Evolutionary conservation across 2,113 vertebrate species (phyloP).

Genomic region (Meleagris gallopavo): DNA sequence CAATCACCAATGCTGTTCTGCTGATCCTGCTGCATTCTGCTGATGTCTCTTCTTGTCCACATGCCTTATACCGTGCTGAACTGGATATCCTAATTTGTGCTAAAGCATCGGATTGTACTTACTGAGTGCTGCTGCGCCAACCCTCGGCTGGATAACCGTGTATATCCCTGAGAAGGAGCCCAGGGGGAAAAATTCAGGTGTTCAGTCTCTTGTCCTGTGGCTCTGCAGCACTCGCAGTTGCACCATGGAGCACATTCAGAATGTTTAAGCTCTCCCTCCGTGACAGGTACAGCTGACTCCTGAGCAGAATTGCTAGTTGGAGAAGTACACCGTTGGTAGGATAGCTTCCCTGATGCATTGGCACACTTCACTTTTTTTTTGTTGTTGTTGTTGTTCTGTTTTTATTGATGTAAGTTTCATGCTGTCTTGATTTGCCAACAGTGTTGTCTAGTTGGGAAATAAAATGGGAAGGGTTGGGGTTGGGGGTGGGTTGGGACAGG

Average conservation of each 20-base stretch:
- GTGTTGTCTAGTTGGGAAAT: constrained; percentile 74
- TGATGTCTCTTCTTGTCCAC: constrained; percentile 43
- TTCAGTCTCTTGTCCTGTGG: constrained; percentile 20
- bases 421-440: constrained; percentile 74
- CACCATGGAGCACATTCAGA: constrained; percentile 5
- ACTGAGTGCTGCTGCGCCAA: neutral
- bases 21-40: constrained; percentile 1
- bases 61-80: constrained; percentile 63
- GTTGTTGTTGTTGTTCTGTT: neutral
- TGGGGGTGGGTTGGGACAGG: neutral
- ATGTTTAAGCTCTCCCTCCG: neutral
- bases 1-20: neutral
- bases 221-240: neutral
- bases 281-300: constrained; percentile 32
- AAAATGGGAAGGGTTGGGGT: constrained; percentile 46
- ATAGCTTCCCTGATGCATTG: neutral
- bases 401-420: constrained; percentile 68
- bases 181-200: neutral
- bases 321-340: neutral
- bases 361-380: neutral
- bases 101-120: neutral
- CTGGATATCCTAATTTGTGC: constrained; percentile 16
- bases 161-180: neutral
- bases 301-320: neutral
- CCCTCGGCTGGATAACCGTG: neutral